Percentiles rank a stretch among this genome's conserved stretches.
Conservation (phyloP, 2,888 invertebrate genomes). For the Leistus spinibarbis region DNA sequence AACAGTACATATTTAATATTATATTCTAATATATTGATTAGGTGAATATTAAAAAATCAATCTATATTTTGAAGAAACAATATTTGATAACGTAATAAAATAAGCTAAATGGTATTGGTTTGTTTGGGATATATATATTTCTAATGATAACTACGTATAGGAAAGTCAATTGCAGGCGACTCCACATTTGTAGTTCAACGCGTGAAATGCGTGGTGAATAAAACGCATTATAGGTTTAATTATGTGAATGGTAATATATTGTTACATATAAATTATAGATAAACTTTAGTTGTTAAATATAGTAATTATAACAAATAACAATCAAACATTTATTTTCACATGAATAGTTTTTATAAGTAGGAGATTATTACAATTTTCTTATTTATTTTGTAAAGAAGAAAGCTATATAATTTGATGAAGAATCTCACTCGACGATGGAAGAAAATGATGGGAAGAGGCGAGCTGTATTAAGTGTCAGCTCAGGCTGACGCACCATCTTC, state of each 20-base stretch:
- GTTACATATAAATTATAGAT: slow-evolving; percentile 22
- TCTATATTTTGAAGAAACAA: no score
- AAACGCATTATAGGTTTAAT: slow-evolving; percentile 8
- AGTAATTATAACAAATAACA: slow-evolving; percentile 20
- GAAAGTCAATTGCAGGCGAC: background rate
- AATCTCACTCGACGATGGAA: background rate
- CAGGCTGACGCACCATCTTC: slow-evolving; percentile 23
- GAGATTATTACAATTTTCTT: background rate
- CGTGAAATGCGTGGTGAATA: background rate
- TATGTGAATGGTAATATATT: slow-evolving; percentile 34
- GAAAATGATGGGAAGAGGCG: background rate
- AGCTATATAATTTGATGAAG: background rate
- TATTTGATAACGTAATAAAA: no score
- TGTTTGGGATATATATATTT: no score
- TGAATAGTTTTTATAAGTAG: slow-evolving; percentile 8
- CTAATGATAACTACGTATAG: no score
- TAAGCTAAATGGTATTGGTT: no score
- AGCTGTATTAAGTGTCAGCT: slow-evolving; percentile 13
- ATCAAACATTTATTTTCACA: slow-evolving; percentile 20
- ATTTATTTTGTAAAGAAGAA: background rate
- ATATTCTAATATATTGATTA: no score
- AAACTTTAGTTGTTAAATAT: background rate
- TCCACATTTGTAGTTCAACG: background rate
- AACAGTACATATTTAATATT: no score
- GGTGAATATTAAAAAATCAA: no score